A percentile compares a stretch with the other conserved stretches of the same genome.
Evolutionary conservation across 1,140 invertebrate species (phyloP).

Genomic region (Calliphora vicina): DNA sequence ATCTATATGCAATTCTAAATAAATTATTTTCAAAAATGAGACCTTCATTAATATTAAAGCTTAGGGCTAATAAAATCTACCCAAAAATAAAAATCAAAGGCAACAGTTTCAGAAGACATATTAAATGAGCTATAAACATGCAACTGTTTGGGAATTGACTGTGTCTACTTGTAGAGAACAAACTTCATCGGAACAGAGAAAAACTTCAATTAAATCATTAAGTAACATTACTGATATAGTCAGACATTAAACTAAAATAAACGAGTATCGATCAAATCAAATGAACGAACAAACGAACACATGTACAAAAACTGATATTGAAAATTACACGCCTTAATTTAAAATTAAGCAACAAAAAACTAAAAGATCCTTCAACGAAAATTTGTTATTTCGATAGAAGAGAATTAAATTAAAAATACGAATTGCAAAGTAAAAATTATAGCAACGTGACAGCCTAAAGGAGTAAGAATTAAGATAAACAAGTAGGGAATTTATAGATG

Average conservation of each 20-base stretch:
- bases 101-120: not conserved
- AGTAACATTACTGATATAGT: not conserved
- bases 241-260: not conserved
- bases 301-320: not conserved
- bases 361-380: constrained; percentile 12
- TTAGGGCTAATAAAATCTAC: not conserved
- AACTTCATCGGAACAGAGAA: not conserved
- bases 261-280: not conserved
- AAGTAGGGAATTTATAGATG: not conserved
- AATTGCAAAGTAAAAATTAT: constrained; percentile 10
- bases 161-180: not conserved
- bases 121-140: constrained; percentile 5
- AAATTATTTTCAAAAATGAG: not conserved
- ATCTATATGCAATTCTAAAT: not conserved
- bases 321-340: constrained; percentile 10
- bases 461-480: not conserved
- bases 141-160: not conserved
- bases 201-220: constrained; percentile 17
- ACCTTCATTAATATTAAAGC: not conserved
- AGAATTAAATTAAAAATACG: not conserved
- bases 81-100: not conserved
- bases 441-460: constrained; percentile 12
- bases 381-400: not conserved
- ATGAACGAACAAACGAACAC: not conserved
- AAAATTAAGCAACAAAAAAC: not conserved